Conservation (phyloP, 2,797 vertebrate species). For the Cossypha caffra region DNA sequence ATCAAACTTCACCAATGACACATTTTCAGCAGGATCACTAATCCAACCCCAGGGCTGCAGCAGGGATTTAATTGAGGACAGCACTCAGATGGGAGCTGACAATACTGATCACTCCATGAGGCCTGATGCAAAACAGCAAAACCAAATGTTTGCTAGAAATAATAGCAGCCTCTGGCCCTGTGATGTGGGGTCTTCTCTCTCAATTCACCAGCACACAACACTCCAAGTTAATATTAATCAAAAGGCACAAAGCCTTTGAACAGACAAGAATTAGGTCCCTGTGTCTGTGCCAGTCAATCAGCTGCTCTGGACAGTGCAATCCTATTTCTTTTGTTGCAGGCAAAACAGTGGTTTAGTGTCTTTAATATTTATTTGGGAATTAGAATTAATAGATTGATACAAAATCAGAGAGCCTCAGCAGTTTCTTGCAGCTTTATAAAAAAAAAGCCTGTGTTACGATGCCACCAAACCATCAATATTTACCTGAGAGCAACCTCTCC, state of each 20-base stretch:
- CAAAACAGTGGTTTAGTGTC: not conserved
- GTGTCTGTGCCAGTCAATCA: not conserved
- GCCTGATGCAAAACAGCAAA: not conserved
- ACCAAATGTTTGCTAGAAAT: not conserved
- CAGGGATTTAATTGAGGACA: not conserved
- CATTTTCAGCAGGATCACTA: not conserved
- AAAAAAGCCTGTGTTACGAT: not conserved
- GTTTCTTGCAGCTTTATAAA: not conserved
- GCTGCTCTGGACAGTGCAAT: not conserved
- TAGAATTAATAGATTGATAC: not conserved
- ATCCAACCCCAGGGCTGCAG: not conserved
- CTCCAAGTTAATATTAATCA: not conserved
- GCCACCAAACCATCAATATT: not conserved
- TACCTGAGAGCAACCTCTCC: not conserved
- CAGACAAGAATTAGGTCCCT: not conserved
- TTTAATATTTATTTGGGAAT: not conserved
- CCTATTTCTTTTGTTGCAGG: not conserved
- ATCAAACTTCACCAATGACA: not conserved
- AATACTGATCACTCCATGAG: rapidly evolving
- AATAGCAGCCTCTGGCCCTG: not conserved
- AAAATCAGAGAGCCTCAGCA: not conserved
- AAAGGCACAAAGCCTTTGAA: constrained; percentile 16
- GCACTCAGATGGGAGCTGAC: not conserved
- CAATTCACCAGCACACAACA: not conserved
- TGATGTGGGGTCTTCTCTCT: not conserved